These are phyloP conservation scores for Nyctereutes procyonoides DNA, from an alignment of 2,113 vertebrate species.

Conservation along the genomic window DNA sequence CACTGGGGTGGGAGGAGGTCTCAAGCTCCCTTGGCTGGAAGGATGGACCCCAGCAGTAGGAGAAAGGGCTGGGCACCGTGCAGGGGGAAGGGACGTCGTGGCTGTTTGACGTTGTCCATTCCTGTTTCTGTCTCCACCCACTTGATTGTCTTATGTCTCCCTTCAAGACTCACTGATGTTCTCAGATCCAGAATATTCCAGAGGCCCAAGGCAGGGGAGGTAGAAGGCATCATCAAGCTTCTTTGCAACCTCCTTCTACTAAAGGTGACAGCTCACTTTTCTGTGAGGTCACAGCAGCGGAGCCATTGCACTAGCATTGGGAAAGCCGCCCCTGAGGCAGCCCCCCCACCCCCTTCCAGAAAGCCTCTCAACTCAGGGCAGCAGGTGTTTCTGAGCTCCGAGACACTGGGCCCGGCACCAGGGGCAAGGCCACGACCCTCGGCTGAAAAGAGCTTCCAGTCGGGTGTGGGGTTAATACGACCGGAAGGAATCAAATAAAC, in stretches of 20 bases:
- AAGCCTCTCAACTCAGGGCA: rapidly evolving
- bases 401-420: rapidly evolving
- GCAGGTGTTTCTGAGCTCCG: rapidly evolving
- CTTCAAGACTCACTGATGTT: rapidly evolving
- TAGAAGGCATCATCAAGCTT: rapidly evolving
- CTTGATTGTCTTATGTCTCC: not conserved
- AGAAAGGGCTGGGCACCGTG: not conserved
- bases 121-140: not conserved
- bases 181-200: not conserved
- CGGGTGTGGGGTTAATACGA: rapidly evolving
- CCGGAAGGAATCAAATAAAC: rapidly evolving
- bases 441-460: not conserved
- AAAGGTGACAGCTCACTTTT: not conserved
- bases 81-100: rapidly evolving
- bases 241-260: not conserved
- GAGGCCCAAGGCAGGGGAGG: not conserved
- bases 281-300: not conserved
- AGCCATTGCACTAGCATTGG: rapidly evolving
- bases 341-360: rapidly evolving
- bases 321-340: rapidly evolving
- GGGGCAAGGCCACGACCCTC: not conserved
- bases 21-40: not conserved
- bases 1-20: not conserved
- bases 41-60: not conserved
- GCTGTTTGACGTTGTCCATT: rapidly evolving